Conservation (phyloP, 2,113 vertebrate species). For the Pedionomus torquatus region DNA sequence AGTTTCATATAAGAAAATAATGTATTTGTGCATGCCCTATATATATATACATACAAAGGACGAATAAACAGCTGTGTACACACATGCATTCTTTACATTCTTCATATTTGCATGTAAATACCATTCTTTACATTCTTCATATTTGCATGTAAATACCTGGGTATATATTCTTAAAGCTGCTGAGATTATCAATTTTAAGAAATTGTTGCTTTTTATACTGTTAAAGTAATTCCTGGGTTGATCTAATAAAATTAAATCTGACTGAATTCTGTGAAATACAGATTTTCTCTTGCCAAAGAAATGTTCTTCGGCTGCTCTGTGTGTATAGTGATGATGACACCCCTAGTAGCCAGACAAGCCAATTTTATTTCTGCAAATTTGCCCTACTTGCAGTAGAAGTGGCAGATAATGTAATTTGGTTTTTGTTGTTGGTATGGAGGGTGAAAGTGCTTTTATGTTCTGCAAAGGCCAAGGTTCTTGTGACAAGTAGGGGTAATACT, state of each 20-base stretch:
- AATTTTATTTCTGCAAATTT: slow-evolving; percentile 25
- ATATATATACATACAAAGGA: background rate
- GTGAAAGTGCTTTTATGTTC: background rate
- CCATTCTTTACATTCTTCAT: background rate
- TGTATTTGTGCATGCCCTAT: background rate
- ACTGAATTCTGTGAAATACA: background rate
- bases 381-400: slow-evolving; percentile 1
- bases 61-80: background rate
- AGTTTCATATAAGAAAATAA: background rate
- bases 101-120: background rate
- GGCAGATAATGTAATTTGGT: slow-evolving; percentile 45
- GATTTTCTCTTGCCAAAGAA: slow-evolving; percentile 30
- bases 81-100: background rate
- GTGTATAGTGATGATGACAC: slow-evolving; percentile 25
- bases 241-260: background rate
- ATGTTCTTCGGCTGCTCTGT: slow-evolving; percentile 1
- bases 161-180: background rate
- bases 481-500: slow-evolving; percentile 21
- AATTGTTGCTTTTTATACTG: background rate
- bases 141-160: background rate
- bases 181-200: background rate
- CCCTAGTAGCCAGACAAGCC: background rate
- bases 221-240: background rate
- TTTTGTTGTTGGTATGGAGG: slow-evolving; percentile 19
- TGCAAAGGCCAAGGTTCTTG: background rate